Percentiles rank a stretch among this genome's conserved stretches.
These are phyloP conservation scores for Melikaiella ostensackeni DNA, from an alignment of 2,888 invertebrate species.

Conservation along the genomic window DNA sequence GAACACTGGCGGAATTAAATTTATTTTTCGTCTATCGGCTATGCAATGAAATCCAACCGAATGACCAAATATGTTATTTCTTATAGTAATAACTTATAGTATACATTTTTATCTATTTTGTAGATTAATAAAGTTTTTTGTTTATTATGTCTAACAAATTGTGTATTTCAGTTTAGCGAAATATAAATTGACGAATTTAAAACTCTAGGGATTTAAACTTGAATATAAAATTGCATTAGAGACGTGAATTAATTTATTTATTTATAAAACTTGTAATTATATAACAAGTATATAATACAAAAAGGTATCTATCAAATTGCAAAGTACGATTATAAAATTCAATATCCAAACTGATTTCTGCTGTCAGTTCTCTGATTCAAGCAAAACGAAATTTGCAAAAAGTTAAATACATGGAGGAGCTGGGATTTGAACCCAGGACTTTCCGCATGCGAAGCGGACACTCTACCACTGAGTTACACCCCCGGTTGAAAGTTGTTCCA, in stretches of 20 bases:
- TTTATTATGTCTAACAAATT: background rate
- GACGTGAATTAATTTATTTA: too few relatives aligned
- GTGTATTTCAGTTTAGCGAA: too few relatives aligned
- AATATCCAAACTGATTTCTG: too few relatives aligned
- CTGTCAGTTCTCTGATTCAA: background rate
- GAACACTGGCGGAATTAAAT: background rate
- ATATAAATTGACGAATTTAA: too few relatives aligned
- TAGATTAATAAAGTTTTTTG: background rate
- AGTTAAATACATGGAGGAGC: constrained; percentile 61
- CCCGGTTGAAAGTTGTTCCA: constrained; percentile 57
- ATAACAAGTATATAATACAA: too few relatives aligned
- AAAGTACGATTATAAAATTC: too few relatives aligned
- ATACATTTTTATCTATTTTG: background rate
- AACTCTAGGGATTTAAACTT: too few relatives aligned
- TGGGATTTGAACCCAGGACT: constrained; percentile 78
- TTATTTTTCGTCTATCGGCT: background rate
- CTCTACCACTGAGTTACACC: constrained; percentile 78
- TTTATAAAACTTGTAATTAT: too few relatives aligned
- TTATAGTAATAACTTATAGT: background rate
- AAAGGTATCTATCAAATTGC: too few relatives aligned
- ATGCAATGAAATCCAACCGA: background rate
- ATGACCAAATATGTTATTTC: background rate
- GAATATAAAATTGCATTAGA: too few relatives aligned
- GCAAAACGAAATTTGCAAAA: constrained; percentile 22
- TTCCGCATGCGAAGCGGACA: constrained; percentile 78